Conservation (phyloP, 2,113 vertebrate genomes). For the Paramisgurnus dabryanus region DNA sequence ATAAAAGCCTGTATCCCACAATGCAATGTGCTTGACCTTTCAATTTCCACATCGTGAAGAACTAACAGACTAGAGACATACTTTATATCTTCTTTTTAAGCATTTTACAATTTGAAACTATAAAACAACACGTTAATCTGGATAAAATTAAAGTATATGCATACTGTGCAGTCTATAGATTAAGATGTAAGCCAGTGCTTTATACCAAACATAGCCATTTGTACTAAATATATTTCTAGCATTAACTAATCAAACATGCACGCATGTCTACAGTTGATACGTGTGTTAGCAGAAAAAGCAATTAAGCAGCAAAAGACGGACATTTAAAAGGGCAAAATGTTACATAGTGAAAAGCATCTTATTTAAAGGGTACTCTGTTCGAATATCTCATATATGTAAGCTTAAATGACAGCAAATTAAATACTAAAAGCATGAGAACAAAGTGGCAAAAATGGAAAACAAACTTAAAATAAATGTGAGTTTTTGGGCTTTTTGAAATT, state of each 20-base stretch:
- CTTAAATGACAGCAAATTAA: slow-evolving; percentile 20
- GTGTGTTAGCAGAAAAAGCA: slow-evolving; percentile 23
- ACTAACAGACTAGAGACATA: not conserved
- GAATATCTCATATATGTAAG: not conserved
- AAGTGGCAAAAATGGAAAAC: slow-evolving; percentile 5
- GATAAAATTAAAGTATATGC: no score
- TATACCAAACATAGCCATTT: not conserved
- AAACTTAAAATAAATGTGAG: slow-evolving; percentile 1
- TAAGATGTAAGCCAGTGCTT: not conserved
- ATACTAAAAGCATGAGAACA: slow-evolving; percentile 28
- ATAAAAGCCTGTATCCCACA: not conserved
- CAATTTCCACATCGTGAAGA: not conserved
- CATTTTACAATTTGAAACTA: no score
- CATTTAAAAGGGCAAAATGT: not conserved
- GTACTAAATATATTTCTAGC: not conserved
- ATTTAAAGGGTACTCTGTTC: not conserved
- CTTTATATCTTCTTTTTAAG: not conserved
- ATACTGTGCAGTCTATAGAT: not conserved
- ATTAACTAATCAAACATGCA: not conserved
- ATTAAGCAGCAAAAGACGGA: not conserved
- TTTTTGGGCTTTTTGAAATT: slow-evolving; percentile 16
- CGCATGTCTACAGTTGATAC: not conserved
- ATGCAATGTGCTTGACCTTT: not conserved
- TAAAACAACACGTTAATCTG: no score
- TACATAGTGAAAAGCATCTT: not conserved